Conservation (phyloP, 1,140 invertebrate genomes). For the Lepidurus couesii region DNA sequence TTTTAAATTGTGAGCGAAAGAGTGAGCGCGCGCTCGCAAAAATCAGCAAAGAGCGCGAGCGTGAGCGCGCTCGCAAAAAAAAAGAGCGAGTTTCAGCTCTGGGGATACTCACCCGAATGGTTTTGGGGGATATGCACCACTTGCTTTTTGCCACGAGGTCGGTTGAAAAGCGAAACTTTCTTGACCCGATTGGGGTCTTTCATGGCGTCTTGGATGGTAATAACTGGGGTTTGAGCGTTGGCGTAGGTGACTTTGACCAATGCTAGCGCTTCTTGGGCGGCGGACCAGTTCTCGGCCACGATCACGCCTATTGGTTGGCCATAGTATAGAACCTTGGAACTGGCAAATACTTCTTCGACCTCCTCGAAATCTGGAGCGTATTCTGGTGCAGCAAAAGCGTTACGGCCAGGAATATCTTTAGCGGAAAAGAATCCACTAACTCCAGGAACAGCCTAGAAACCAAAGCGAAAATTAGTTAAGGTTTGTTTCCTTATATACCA, state of each 20-base stretch:
- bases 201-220: constrained; percentile 59
- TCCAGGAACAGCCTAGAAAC: constrained; percentile 49
- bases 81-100: too few species aligned
- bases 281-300: constrained; percentile 52
- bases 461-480: background rate
- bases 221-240: constrained; percentile 50
- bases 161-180: constrained; percentile 27
- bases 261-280: constrained; percentile 57
- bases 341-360: constrained; percentile 35
- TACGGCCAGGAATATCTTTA: constrained; percentile 68
- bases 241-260: constrained; percentile 61
- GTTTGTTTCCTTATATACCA: too few species aligned
- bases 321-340: constrained; percentile 42
- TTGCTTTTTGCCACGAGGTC: constrained; percentile 35
- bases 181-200: constrained; percentile 24
- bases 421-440: constrained; percentile 64
- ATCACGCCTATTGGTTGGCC: constrained; percentile 68
- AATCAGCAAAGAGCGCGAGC: too few species aligned
- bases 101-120: constrained; percentile 28
- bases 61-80: too few species aligned
- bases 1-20: too few species aligned
- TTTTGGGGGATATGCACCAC: constrained; percentile 31
- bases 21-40: too few species aligned
- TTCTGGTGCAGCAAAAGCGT: constrained; percentile 43
- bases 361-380: background rate